Conservation (phyloP, 2,113 vertebrate genomes). For the Pogona vitticeps region DNA sequence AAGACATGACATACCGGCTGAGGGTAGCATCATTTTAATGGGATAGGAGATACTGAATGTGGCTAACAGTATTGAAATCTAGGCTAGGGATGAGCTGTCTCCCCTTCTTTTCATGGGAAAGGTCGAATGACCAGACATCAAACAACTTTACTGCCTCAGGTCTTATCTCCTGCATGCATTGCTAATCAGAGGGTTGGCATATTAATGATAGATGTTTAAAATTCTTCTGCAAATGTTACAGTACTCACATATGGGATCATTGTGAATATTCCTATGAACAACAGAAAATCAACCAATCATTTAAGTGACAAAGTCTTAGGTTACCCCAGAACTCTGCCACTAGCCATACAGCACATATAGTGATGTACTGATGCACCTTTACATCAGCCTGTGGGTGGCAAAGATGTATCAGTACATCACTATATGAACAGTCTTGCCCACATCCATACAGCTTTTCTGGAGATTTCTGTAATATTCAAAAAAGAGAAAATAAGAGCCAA, state of each 20-base stretch:
- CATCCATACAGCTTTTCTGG: conserved; percentile 45
- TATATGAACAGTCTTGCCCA: conserved; percentile 31
- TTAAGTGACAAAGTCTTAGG: background rate
- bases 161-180: no score
- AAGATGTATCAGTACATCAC: background rate
- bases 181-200: background rate
- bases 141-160: background rate
- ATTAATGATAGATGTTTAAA: background rate
- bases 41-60: background rate
- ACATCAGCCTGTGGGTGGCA: background rate
- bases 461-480: conserved; percentile 58
- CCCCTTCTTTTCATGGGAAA: background rate
- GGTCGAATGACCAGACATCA: background rate
- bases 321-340: background rate
- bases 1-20: background rate
- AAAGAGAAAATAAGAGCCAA: conserved; percentile 14
- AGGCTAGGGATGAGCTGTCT: background rate
- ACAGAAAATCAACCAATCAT: background rate
- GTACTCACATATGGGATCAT: background rate
- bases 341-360: background rate
- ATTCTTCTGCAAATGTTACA: background rate
- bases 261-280: background rate
- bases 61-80: background rate
- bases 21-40: background rate
- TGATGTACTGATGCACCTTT: no score